Conservation (phyloP, 2,888 invertebrate genomes). For the Autographa gamma region DNA sequence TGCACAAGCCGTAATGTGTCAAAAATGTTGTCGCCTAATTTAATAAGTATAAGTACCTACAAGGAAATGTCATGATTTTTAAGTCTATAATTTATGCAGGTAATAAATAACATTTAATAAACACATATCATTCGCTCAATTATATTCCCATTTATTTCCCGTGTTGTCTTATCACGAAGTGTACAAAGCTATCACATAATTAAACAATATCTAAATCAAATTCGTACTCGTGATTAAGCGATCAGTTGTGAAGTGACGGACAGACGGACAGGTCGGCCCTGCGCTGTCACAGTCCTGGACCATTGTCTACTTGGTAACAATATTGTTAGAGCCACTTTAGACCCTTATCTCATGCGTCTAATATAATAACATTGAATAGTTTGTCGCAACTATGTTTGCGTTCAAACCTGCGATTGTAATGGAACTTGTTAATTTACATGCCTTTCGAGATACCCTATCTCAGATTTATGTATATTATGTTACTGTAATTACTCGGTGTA, state of each 20-base stretch:
- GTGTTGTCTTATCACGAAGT: conserved; percentile 9
- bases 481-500: conserved; percentile 5
- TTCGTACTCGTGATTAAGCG: conserved; percentile 74
- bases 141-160: conserved; percentile 8
- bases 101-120: conserved; percentile 6
- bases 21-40: not conserved
- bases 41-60: not conserved
- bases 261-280: conserved; percentile 64
- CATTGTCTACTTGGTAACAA: conserved; percentile 55
- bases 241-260: conserved; percentile 73
- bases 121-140: not conserved
- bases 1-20: not conserved
- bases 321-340: conserved; percentile 50
- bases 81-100: not conserved
- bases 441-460: conserved; percentile 34
- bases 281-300: conserved; percentile 55
- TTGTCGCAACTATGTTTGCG: conserved; percentile 22
- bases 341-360: conserved; percentile 42
- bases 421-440: conserved; percentile 33
- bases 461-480: conserved; percentile 29
- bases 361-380: conserved; percentile 39
- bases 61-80: not conserved
- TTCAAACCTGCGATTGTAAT: conserved; percentile 24
- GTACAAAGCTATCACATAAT: conserved; percentile 41
- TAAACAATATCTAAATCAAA: conserved; percentile 49